Base-by-base conservation (phyloP, 53 echinoderm and acorn worm genomes). In the Astropecten irregularis region DNA sequence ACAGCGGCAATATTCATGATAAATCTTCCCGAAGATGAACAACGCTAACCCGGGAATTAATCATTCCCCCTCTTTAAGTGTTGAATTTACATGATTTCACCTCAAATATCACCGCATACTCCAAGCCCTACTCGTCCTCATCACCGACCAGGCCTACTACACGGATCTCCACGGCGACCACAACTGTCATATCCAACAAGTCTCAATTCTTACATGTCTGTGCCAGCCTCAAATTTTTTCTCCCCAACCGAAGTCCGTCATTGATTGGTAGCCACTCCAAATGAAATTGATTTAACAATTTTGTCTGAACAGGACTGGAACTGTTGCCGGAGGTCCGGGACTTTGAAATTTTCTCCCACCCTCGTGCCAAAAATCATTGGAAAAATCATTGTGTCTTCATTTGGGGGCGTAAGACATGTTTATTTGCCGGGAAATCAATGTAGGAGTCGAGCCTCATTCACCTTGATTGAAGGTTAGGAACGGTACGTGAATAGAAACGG, bases 371-470 rank as follows among this genome's bases (percentile, higher is more conserved):
- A 88, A 88, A 88, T 88, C 88, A 82, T 82, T 88, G 71, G 82
- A 88, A 88, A 88, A 88, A 88, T 88, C 81, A 88, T 88, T 88
- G 88, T 64, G 69, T 39, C 59, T 71, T 82, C 81, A 88, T 88
- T 88, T 65, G 5, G 40, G 40, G 88, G 48, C 58, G 76, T 76
- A 56, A 76, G 38, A 76, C 76, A 76, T 76, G 76, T 58, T 76
- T 56, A 76, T 57, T 76, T 76, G 76, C 21, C 57, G 40, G 56
- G 7, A 9, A 76, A 76, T 76, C 76, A 76, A 76, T 76, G 57
- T n/a, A n/a, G 21, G 13, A 35, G 76, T 28, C 56, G 4, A 23
- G 25, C 56, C 26, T 71, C 58, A 58, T 76, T 76, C 56, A 34
- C 55, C 40, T 31, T 40, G 76, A 76, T 76, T 55, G 76, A 42